Base-by-base conservation (phyloP, 2,797 vertebrate genomes). In the Discoglossus pictus region DNA sequence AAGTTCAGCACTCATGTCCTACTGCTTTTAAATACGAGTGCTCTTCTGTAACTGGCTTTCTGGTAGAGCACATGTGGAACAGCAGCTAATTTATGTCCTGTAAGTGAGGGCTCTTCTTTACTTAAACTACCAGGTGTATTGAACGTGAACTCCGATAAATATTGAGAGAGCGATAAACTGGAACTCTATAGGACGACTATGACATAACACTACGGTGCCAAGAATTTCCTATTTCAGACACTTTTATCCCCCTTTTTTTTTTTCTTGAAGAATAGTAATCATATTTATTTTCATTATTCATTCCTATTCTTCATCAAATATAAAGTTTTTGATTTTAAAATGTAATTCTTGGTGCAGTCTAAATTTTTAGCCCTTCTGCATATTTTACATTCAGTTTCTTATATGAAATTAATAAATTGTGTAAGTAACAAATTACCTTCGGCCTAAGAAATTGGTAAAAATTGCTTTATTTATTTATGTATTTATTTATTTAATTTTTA, bases 1-100 rank as follows among this genome's bases (percentile, higher is more conserved):
- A 64, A 71, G 68, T 64, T 71, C 68, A 72, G 44, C 55, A 73
- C 79, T 65, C 39, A 25, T 59, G 17, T 42, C 20, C 27, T 4
- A 51, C 60, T 47, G 12, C n/a, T 70, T 53, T 48, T 47, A 53
- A 73, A 55, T 61, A 12, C 10, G 23, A 48, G 7, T 2, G 1
- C 1, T 43, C 2, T 1, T 46, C 63, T 66, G 43, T 63, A 9
- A 1, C 2, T 7, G 38, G 8, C 38, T 65, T 74, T 44, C 27
- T 66, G 48, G 63, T 52, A 35, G 60, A 21, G 53, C 13, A 10
- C 21, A 24, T 15, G 20, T 35, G 36, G 35, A 70, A 43, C 52
- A 71, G 61, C 53, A 23, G 9, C 46, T 52, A 64, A 71, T 71
- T 71, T 71, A 64, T 64, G 61, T 44, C 39, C 15, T 16, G 36